phyloP scores from a whole-genome alignment of 2,888 invertebrate species.

The Chouioia cunea region DNA sequence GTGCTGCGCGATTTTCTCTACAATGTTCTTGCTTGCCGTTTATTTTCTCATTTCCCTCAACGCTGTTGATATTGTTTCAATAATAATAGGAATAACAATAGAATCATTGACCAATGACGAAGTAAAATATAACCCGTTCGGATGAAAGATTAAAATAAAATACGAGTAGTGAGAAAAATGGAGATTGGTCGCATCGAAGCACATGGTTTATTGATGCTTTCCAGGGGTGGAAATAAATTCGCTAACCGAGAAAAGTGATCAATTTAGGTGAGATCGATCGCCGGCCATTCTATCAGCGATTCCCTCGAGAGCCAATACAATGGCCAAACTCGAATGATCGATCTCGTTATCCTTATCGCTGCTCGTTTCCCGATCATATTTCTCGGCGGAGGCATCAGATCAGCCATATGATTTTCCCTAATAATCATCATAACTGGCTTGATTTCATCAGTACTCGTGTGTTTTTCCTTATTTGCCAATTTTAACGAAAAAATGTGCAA shows the following conservation, averaged over 20 bases:
- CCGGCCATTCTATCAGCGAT: constrained; percentile 43
- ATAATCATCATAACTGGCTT: constrained; percentile 18
- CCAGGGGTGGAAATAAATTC: constrained; percentile 47
- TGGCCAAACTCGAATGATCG: constrained; percentile 47
- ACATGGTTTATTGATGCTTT: constrained; percentile 44
- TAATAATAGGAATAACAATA: no score
- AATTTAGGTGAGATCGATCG: constrained; percentile 48
- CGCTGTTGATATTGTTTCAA: no score
- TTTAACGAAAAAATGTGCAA: no score
- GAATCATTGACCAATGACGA: no score
- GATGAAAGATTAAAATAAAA: neutral
- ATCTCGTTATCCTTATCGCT: constrained; percentile 49
- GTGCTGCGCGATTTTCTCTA: constrained; percentile 37
- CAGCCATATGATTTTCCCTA: no score
- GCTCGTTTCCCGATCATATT: no score
- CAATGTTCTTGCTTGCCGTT: constrained; percentile 2
- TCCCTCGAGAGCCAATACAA: constrained; percentile 47
- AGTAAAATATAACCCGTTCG: no score
- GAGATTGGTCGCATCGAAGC: neutral
- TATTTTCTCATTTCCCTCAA: neutral
- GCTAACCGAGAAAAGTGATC: constrained; percentile 45
- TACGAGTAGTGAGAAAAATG: neutral
- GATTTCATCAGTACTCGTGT: constrained; percentile 46
- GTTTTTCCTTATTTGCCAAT: no score
- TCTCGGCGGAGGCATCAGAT: no score